Evolutionary conservation across 30 jellyfish, hydroid and myxozoan species (phyloP).

Genomic region (Rhopilema esculentum): DNA sequence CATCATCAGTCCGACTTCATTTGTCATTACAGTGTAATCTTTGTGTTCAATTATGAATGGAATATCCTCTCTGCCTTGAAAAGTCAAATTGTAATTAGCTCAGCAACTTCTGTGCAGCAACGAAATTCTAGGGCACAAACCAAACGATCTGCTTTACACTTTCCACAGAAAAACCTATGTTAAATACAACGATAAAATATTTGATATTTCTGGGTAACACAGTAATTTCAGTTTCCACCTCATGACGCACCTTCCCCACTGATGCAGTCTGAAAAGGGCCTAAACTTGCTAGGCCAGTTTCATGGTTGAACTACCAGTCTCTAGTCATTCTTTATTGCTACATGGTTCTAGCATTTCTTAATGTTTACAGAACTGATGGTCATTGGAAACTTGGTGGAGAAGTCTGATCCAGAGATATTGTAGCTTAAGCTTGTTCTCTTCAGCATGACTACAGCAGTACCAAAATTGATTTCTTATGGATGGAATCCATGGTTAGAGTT

Average conservation of each 20-base stretch:
- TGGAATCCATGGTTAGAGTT: constrained; percentile 10
- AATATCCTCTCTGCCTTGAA: constrained; percentile 26
- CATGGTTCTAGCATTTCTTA: constrained; percentile 19
- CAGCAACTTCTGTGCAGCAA: constrained; percentile 49
- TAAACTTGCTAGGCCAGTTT: constrained; percentile 5
- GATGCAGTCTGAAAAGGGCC: constrained; percentile 7
- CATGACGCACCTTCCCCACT: neutral
- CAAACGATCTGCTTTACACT: constrained; percentile 24
- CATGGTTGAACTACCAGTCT: neutral
- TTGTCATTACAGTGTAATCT: constrained; percentile 34
- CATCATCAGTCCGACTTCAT: constrained; percentile 19
- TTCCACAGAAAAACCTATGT: constrained; percentile 26
- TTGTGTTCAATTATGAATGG: constrained; percentile 14
- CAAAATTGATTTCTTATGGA: neutral
- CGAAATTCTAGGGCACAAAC: constrained; percentile 54
- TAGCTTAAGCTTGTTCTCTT: constrained; percentile 9
- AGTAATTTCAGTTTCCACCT: neutral
- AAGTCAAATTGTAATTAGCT: constrained; percentile 25
- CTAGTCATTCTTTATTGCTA: constrained; percentile 31
- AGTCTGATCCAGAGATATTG: constrained; percentile 11
- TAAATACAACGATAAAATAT: neutral
- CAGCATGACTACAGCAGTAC: neutral
- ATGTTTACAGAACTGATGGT: constrained; percentile 18
- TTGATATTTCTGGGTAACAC: neutral
- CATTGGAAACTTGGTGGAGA: constrained; percentile 24